A percentile compares a stretch with the other conserved stretches of the same genome.
Evolutionary conservation across 2,797 vertebrate species (phyloP).

Genomic region (Acropternis orthonyx): DNA sequence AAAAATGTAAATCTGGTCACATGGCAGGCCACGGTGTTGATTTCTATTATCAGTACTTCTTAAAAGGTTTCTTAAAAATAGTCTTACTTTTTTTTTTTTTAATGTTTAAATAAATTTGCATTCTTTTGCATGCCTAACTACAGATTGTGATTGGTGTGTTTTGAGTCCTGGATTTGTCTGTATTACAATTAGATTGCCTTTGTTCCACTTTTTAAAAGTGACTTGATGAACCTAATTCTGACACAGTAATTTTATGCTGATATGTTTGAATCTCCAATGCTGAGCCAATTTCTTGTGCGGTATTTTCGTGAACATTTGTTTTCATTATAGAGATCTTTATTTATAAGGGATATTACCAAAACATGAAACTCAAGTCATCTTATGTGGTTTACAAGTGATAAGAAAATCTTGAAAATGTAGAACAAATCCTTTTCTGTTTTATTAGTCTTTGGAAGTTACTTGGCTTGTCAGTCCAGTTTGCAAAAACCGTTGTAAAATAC

Average conservation of each 20-base stretch:
- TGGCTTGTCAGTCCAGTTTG: not conserved
- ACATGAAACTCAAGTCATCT: not conserved
- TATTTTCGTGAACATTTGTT: not conserved
- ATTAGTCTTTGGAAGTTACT: not conserved
- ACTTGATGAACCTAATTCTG: not conserved
- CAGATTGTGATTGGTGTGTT: not conserved
- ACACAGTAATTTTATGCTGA: not conserved
- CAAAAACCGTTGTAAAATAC: not conserved
- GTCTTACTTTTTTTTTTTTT: not conserved
- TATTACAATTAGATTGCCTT: not conserved
- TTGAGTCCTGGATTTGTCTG: not conserved
- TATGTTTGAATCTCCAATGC: not conserved
- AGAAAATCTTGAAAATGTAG: not conserved
- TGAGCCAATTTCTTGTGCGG: not conserved
- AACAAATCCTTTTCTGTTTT: not conserved
- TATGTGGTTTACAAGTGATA: not conserved
- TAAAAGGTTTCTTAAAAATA: not conserved
- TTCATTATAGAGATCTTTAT: not conserved
- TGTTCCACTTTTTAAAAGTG: not conserved
- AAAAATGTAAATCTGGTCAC: conserved; percentile 27
- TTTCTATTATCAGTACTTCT: conserved; percentile 2
- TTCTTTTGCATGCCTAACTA: not conserved
- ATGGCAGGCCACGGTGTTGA: not conserved
- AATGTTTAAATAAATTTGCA: not conserved
- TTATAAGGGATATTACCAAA: not conserved